Percentiles rank a stretch among this genome's conserved stretches.
These are phyloP conservation scores for Ptilorrhoa leucosticta DNA, from an alignment of 2,113 vertebrate genomes.

Conservation along the genomic window DNA sequence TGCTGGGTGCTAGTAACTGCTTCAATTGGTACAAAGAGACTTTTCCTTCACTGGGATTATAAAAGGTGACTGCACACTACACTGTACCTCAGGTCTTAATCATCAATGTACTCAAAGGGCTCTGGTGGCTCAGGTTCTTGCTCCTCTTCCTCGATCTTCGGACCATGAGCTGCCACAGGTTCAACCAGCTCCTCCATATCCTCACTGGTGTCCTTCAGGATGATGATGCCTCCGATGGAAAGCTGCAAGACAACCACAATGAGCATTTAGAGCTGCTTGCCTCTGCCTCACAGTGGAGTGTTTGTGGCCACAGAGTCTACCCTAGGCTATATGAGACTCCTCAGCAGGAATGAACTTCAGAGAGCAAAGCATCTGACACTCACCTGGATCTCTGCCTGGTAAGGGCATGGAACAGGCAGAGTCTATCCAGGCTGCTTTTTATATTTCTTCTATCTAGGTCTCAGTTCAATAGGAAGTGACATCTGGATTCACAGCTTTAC, in stretches of 20 bases:
- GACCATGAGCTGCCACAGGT: conserved; percentile 93
- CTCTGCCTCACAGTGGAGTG: background rate
- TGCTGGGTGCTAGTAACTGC: background rate
- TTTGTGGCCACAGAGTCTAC: background rate
- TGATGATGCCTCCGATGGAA: conserved; percentile 95
- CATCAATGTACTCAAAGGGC: conserved; percentile 96
- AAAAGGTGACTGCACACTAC: background rate
- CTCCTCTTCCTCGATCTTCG: conserved; percentile 97
- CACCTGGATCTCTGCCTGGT: background rate
- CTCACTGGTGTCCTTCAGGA: conserved; percentile 94
- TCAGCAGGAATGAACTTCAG: background rate
- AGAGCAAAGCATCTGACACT: background rate
- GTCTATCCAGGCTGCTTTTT: background rate
- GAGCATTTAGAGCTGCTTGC: background rate
- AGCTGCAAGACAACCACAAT: conserved; percentile 72
- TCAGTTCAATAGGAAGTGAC: background rate
- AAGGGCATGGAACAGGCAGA: background rate
- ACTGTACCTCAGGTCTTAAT: conserved; percentile 73
- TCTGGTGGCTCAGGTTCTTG: conserved; percentile 96
- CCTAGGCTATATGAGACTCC: background rate
- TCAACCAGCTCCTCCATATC: conserved; percentile 96
- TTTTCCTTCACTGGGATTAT: background rate
- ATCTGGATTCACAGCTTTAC: background rate
- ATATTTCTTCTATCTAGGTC: background rate
- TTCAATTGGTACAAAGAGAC: background rate